Evolutionary conservation across 1,140 invertebrate species (phyloP).

Genomic region (Plutomurus gul): DNA sequence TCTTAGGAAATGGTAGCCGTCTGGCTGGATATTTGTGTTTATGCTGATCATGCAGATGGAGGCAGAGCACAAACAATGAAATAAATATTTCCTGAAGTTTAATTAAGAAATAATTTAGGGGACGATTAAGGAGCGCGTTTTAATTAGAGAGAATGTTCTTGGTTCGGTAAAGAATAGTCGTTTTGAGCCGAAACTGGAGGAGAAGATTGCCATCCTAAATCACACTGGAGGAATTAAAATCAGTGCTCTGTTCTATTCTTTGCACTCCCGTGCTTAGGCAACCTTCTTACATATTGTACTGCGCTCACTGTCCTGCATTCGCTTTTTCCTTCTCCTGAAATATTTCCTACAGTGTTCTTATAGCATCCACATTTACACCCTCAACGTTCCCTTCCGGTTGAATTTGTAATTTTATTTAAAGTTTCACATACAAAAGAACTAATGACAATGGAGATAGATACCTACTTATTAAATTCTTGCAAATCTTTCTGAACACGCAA

Average conservation of each 20-base stretch:
- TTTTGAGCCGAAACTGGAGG: slow-evolving; percentile 30
- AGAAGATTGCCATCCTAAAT: slow-evolving; percentile 47
- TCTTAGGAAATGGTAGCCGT: not conserved
- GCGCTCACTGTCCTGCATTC: not conserved
- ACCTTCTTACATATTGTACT: not conserved
- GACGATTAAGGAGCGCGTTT: slow-evolving; percentile 51
- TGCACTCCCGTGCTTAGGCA: not conserved
- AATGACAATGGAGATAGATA: too few species aligned
- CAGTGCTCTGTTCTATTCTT: slow-evolving; percentile 14
- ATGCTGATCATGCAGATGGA: slow-evolving; percentile 24
- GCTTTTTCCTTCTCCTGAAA: too few species aligned
- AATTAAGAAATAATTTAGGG: slow-evolving; percentile 54
- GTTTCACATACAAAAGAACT: too few species aligned
- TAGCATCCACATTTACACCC: too few species aligned
- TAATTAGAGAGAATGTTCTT: slow-evolving; percentile 49
- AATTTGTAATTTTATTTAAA: too few species aligned
- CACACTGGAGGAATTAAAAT: slow-evolving; percentile 48
- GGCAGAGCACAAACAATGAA: slow-evolving; percentile 43
- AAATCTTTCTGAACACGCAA: too few species aligned
- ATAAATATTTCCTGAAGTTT: slow-evolving; percentile 53
- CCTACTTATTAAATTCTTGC: too few species aligned
- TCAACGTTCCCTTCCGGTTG: too few species aligned
- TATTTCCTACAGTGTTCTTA: too few species aligned
- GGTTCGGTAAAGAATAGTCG: slow-evolving; percentile 24
- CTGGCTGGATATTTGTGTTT: not conserved